These are phyloP conservation scores for Ditula angustiorana DNA, from an alignment of 2,888 invertebrate species.

Conservation along the genomic window DNA sequence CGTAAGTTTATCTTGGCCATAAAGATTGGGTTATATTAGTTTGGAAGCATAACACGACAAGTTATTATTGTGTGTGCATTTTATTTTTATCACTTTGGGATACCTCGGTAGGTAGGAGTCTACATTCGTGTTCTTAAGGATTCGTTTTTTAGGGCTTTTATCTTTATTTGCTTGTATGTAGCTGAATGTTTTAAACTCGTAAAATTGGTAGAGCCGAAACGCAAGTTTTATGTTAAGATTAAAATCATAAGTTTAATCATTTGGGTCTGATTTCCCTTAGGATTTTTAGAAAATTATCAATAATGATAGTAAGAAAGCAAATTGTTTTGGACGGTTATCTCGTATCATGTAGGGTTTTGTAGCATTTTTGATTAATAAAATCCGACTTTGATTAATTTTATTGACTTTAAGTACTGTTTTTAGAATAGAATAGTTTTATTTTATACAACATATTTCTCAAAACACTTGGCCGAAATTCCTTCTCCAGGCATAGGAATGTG, in stretches of 20 bases:
- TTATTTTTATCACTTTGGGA: conserved; percentile 16
- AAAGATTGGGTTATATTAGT: background rate
- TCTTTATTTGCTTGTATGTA: too few relatives aligned
- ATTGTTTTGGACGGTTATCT: too few relatives aligned
- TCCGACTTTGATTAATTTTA: too few relatives aligned
- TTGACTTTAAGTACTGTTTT: too few relatives aligned
- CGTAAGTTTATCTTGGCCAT: background rate
- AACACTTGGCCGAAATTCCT: background rate
- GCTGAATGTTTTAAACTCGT: background rate
- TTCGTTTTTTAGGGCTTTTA: background rate
- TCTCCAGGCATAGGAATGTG: conserved; percentile 47
- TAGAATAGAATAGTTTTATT: background rate
- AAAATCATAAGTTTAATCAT: too few relatives aligned
- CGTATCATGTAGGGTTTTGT: too few relatives aligned
- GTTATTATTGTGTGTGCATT: conserved; percentile 5
- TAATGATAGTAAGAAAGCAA: too few relatives aligned
- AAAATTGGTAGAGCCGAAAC: background rate
- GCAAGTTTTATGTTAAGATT: too few relatives aligned
- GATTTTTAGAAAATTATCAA: too few relatives aligned
- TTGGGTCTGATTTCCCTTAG: too few relatives aligned
- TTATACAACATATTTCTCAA: background rate
- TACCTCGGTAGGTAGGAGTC: background rate
- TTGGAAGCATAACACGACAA: background rate
- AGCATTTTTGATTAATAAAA: too few relatives aligned
- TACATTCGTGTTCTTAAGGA: background rate